A percentile compares a stretch with the other conserved stretches of the same genome.
These are phyloP conservation scores for Rhingia campestris DNA, from an alignment of 2,888 invertebrate species.

Conservation along the genomic window DNA sequence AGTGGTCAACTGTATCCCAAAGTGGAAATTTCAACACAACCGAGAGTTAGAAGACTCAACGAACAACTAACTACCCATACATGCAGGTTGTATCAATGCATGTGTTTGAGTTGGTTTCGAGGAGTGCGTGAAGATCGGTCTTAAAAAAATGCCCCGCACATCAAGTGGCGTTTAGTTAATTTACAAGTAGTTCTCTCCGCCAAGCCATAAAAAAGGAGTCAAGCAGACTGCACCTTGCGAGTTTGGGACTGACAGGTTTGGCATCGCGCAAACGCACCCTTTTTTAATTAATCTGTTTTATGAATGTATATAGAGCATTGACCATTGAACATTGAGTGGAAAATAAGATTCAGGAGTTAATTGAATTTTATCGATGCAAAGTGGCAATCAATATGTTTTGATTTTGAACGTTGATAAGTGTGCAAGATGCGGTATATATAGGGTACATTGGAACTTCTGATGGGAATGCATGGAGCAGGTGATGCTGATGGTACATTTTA, in stretches of 20 bases:
- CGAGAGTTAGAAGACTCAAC: slow-evolving; percentile 22
- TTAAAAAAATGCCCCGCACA: slow-evolving; percentile 41
- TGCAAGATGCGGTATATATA: background rate
- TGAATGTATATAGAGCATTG: background rate
- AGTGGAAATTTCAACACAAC: slow-evolving; percentile 14
- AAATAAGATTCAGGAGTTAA: slow-evolving; percentile 56
- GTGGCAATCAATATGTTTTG: slow-evolving; percentile 36
- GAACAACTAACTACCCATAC: slow-evolving; percentile 30
- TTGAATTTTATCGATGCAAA: slow-evolving; percentile 65
- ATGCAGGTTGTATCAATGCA: background rate
- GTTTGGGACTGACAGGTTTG: slow-evolving; percentile 44
- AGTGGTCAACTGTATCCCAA: slow-evolving; percentile 48
- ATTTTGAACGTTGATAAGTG: background rate
- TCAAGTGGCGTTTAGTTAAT: slow-evolving; percentile 65
- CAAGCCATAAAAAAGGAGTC: slow-evolving; percentile 8
- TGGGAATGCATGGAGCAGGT: background rate
- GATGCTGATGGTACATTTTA: background rate
- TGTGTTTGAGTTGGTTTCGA: slow-evolving; percentile 14
- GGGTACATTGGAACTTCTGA: background rate
- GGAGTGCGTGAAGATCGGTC: slow-evolving; percentile 9
- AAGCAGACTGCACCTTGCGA: slow-evolving; percentile 30
- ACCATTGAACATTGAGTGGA: background rate
- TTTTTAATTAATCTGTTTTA: slow-evolving; percentile 66
- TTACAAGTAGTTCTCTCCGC: slow-evolving; percentile 46
- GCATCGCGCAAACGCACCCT: slow-evolving; percentile 40